Conservation (phyloP, 1,140 invertebrate species). For the Riptortus pedestris region DNA sequence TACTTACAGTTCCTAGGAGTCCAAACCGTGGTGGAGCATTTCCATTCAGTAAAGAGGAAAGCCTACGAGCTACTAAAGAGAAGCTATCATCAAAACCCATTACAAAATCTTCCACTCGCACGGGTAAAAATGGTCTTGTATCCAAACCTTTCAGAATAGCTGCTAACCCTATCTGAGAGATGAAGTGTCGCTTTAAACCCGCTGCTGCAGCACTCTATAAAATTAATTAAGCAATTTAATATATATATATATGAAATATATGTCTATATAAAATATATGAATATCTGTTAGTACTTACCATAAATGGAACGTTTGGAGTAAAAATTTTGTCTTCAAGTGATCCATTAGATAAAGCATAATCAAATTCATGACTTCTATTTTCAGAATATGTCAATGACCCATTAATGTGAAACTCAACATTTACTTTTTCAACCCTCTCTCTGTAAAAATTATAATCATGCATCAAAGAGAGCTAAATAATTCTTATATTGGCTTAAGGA, state of each 20-base stretch:
- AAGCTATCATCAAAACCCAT: conserved; percentile 19
- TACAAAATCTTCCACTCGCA: background rate
- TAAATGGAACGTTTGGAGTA: conserved; percentile 65
- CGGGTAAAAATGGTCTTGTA: background rate
- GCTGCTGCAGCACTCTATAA: background rate
- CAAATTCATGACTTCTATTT: conserved; percentile 49
- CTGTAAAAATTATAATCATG: conserved; percentile 40
- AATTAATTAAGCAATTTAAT: background rate
- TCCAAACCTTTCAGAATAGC: background rate
- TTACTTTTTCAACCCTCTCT: conserved; percentile 53
- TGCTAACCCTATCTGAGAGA: background rate
- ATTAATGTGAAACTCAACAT: conserved; percentile 60
- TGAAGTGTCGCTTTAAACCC: background rate
- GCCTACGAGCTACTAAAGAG: background rate
- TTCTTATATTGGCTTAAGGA: background rate
- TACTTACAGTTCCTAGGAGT: conserved; percentile 11
- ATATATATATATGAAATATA: too few relatives aligned
- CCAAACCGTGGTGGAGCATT: conserved; percentile 3
- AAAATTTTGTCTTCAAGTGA: conserved; percentile 50
- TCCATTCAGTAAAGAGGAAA: background rate
- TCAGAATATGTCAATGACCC: conserved; percentile 66
- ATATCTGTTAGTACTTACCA: conserved; percentile 45
- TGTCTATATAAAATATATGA: background rate
- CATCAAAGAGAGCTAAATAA: background rate
- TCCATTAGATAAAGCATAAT: conserved; percentile 56